Base-by-base conservation (phyloP, 2,113 vertebrate species). In the Erinaceus europaeus region DNA sequence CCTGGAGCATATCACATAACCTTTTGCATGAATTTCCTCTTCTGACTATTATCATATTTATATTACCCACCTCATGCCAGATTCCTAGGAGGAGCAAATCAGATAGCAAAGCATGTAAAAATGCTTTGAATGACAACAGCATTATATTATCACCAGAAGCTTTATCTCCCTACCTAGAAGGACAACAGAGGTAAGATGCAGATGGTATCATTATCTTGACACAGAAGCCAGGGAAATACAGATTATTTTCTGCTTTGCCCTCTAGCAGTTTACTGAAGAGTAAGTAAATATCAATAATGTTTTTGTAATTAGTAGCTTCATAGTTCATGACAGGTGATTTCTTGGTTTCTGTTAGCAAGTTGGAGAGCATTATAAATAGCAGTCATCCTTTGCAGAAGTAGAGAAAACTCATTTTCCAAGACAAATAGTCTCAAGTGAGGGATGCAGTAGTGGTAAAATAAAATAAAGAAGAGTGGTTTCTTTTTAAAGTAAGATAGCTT, bases 391-490 rank as follows among this genome's bases (percentile, higher is more conserved):
- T n/a, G 34, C 23, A 32, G 72, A 65, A 25, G 52, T 9, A 44
- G 62, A 62, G 71, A 59, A 92, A 91, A 83, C 40, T 69, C 88
- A 64, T 79, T 88, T 84, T 78, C 78, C 55, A 85, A 50, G 40
- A 73, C 72, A 81, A 38, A 86, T 38, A 84, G 12, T 78, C 79
- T 87, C 76, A 85, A 61, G 57, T 27, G 48, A 75, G 50, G 40
- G 42, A n/a, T 27, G 42, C 4, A 3, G 42, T 61, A 65, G 44
- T 46, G 34, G 42, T 64, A 57, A 67, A 75, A 52, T 80, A 17
- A 46, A 52, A 46, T 17, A 25, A 34, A 62, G 73, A 72, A 44
- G 25, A 38, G 18, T 3, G 50, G 21, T 62, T 87, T 89, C 23
- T 65, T 55, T 74, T 50, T 46, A 69, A 84, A 53, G 52, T 21